Evolutionary conservation across 2,113 vertebrate species (phyloP).

Genomic region (Gymnocephalus cernua): DNA sequence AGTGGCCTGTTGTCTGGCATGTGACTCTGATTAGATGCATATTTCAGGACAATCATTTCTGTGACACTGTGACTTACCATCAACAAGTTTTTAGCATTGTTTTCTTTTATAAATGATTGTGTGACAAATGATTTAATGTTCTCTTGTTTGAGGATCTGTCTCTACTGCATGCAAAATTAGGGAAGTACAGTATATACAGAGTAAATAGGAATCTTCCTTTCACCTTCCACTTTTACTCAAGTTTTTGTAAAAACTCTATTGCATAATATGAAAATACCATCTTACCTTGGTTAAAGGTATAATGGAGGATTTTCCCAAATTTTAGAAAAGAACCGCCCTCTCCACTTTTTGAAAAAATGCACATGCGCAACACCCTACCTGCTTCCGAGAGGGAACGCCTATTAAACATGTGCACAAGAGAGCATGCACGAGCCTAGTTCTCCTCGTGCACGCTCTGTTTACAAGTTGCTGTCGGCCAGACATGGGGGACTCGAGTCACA

Average conservation of each 20-base stretch:
- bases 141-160: neutral
- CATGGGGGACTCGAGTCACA: too few relatives aligned
- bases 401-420: too few relatives aligned
- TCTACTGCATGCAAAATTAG: neutral
- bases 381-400: too few relatives aligned
- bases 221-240: neutral
- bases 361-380: too few relatives aligned
- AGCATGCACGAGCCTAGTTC: too few relatives aligned
- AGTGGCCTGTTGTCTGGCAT: conserved; percentile 48
- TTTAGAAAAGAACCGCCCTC: too few relatives aligned
- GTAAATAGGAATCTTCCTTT: neutral
- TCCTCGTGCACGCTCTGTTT: too few relatives aligned
- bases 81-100: conserved; percentile 6
- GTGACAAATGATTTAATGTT: too few relatives aligned
- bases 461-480: too few relatives aligned
- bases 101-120: neutral
- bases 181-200: neutral
- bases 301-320: too few relatives aligned
- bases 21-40: conserved; percentile 52
- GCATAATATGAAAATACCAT: neutral
- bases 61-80: neutral
- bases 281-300: conserved; percentile 84
- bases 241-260: neutral
- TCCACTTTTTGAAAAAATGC: too few relatives aligned
- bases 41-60: conserved; percentile 19